Conservation (phyloP, 2,888 invertebrate species). For the Hyposoter dolosus region DNA sequence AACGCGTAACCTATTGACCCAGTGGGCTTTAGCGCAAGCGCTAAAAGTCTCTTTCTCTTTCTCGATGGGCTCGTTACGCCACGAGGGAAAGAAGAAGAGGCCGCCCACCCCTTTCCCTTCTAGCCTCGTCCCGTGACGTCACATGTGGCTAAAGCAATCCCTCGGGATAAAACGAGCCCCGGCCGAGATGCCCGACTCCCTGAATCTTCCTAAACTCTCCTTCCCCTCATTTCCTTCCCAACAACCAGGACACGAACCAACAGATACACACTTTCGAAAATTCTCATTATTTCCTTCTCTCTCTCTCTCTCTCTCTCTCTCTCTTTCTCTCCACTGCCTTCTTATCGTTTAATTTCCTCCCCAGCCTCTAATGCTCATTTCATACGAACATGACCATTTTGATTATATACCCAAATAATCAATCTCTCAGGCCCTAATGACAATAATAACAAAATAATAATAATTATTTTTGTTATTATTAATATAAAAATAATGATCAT, state of each 20-base stretch:
- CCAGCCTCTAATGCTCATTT: neutral
- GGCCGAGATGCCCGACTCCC: conserved; percentile 41
- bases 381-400: neutral
- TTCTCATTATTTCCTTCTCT: neutral
- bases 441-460: neutral
- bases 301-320: neutral
- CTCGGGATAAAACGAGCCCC: conserved; percentile 65
- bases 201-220: conserved; percentile 12
- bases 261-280: conserved; percentile 4
- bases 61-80: conserved; percentile 62
- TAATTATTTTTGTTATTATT: neutral
- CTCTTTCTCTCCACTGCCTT: neutral
- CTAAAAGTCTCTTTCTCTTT: conserved; percentile 38
- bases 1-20: conserved; percentile 84
- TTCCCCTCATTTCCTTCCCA: neutral
- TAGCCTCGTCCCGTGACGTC: conserved; percentile 68
- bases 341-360: neutral
- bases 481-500: neutral
- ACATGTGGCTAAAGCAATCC: conserved; percentile 63
- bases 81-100: conserved; percentile 13
- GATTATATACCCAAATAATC: neutral
- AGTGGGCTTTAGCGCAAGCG: conserved; percentile 77
- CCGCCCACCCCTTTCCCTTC: conserved; percentile 1
- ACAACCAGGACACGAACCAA: conserved; percentile 9
- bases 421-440: neutral